Evolutionary conservation across 2,113 vertebrate species (phyloP).

Genomic region (Sander vitreus): DNA sequence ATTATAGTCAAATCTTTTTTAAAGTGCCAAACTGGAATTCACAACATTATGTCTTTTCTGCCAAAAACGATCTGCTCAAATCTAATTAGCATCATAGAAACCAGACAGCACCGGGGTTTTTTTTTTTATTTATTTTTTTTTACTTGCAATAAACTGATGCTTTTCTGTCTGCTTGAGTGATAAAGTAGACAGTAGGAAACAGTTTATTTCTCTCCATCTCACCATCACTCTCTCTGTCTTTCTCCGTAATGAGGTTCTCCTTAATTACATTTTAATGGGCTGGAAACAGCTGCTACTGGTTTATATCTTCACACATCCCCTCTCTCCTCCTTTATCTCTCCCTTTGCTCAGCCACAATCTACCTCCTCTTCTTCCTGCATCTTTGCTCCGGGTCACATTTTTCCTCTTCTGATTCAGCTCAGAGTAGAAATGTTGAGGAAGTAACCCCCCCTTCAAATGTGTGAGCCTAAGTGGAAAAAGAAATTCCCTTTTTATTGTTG

Average conservation of each 20-base stretch:
- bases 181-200: conserved; percentile 56
- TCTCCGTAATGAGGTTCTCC: conserved; percentile 68
- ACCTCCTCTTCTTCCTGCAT: conserved; percentile 2
- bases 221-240: conserved; percentile 60
- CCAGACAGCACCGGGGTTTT: background rate
- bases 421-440: background rate
- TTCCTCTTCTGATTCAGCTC: background rate
- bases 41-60: conserved; percentile 55
- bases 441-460: background rate
- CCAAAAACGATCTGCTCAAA: conserved; percentile 57
- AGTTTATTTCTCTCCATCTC: conserved; percentile 54
- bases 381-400: conserved; percentile 11
- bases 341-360: conserved; percentile 6
- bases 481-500: too few relatives aligned
- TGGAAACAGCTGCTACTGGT: conserved; percentile 73
- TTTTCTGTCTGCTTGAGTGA: conserved; percentile 64
- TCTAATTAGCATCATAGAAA: conserved; percentile 60
- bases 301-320: conserved; percentile 46
- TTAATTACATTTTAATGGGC: conserved; percentile 80
- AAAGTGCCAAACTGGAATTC: conserved; percentile 54
- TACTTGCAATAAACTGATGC: conserved; percentile 61
- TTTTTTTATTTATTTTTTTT: conserved; percentile 26
- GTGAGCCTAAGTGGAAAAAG: background rate
- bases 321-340: conserved; percentile 12
- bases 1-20: conserved; percentile 42